Evolutionary conservation across 1,140 invertebrate species (phyloP).

Genomic region (Anthonomus grandis): DNA sequence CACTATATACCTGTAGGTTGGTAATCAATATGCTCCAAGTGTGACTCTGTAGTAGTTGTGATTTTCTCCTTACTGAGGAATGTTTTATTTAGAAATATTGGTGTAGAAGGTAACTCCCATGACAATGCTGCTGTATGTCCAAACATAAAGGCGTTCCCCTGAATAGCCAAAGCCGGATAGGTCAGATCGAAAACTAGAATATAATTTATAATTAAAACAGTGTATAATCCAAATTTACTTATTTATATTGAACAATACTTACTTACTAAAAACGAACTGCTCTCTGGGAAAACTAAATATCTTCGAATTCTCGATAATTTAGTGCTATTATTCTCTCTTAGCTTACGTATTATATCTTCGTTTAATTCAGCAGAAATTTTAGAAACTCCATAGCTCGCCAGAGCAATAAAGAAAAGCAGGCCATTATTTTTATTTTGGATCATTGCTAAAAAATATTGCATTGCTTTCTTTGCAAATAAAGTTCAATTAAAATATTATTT

Average conservation of each 20-base stretch:
- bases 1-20: background rate
- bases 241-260: slow-evolving; percentile 15
- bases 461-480: too few species aligned
- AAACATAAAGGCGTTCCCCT: slow-evolving; percentile 58
- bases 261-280: slow-evolving; percentile 60
- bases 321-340: slow-evolving; percentile 1
- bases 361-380: too few species aligned
- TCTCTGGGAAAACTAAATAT: slow-evolving; percentile 75
- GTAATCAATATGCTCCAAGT: background rate
- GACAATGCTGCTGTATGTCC: slow-evolving; percentile 71
- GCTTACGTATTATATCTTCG: too few species aligned
- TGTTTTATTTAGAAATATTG: slow-evolving; percentile 41
- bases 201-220: background rate
- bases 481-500: too few species aligned
- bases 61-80: background rate
- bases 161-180: slow-evolving; percentile 54
- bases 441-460: too few species aligned
- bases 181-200: slow-evolving; percentile 64
- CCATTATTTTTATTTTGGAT: too few species aligned
- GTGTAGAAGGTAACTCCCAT: slow-evolving; percentile 66
- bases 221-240: background rate
- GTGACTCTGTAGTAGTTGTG: slow-evolving; percentile 9
- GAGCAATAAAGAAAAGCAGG: too few species aligned
- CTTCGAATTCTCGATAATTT: slow-evolving; percentile 37
- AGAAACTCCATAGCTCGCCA: too few species aligned